These are phyloP conservation scores for Periphyllus acericola DNA, from an alignment of 2,888 invertebrate species.

Conservation along the genomic window DNA sequence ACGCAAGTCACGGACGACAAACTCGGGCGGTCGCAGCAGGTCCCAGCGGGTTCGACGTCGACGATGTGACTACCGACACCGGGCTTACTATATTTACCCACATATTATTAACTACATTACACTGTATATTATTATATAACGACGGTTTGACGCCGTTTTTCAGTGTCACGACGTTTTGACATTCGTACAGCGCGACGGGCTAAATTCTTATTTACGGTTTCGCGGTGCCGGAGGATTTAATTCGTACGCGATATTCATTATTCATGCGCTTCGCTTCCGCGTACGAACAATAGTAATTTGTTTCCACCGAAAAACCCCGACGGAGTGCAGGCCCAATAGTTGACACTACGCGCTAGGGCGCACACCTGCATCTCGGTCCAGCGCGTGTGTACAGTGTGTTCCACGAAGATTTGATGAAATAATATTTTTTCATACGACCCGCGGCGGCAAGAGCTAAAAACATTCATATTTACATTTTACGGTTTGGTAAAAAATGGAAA, in stretches of 20 bases:
- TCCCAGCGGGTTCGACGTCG: not conserved
- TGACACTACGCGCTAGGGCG: not conserved
- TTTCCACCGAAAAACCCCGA: too few species aligned
- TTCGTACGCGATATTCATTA: not conserved
- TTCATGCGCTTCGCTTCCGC: not conserved
- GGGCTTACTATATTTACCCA: not conserved
- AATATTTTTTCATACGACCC: too few species aligned
- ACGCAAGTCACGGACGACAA: not conserved
- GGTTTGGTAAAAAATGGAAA: too few species aligned
- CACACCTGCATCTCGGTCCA: too few species aligned
- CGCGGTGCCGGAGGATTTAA: not conserved
- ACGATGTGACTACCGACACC: not conserved
- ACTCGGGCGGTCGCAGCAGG: not conserved
- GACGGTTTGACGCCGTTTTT: not conserved
- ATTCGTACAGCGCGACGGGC: not conserved
- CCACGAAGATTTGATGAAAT: too few species aligned
- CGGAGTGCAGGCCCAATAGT: too few species aligned
- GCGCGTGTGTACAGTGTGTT: too few species aligned
- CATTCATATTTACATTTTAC: too few species aligned
- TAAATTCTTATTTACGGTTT: not conserved
- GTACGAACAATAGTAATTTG: too few species aligned
- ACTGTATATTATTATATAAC: too few species aligned
- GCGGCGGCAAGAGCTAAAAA: too few species aligned
- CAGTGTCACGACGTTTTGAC: not conserved
- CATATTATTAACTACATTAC: not conserved